These are phyloP conservation scores for Parapristionchus giblindavisi DNA, from an alignment of 2,888 invertebrate genomes.

Conservation along the genomic window DNA sequence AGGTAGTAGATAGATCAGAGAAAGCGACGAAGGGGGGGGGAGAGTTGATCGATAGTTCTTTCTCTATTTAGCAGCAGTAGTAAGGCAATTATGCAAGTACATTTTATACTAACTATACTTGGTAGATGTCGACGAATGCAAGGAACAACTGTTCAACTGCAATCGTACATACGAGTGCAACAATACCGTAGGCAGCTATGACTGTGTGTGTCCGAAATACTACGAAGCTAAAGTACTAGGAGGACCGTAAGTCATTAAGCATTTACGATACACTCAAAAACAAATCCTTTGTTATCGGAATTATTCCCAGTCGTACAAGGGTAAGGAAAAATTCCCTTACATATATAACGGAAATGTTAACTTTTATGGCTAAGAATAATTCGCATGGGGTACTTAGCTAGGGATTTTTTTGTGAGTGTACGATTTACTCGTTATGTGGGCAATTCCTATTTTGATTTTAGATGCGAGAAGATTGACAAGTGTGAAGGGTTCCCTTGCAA, in stretches of 20 bases:
- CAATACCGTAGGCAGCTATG: conserved; percentile 92
- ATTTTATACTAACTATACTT: too few species aligned
- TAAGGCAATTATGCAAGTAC: too few species aligned
- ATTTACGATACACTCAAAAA: not conserved
- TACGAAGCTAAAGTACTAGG: conserved; percentile 78
- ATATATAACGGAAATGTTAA: too few species aligned
- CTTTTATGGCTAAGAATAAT: not conserved
- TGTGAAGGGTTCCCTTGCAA: conserved; percentile 34
- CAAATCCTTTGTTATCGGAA: too few species aligned
- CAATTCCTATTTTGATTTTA: not conserved
- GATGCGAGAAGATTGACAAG: conserved; percentile 26
- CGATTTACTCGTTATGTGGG: too few species aligned
- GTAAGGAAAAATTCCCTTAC: too few species aligned
- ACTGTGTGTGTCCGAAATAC: conserved; percentile 93
- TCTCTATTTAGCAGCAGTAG: too few species aligned
- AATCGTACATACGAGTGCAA: conserved; percentile 87
- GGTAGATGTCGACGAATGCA: conserved; percentile 88
- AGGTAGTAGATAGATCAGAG: too few species aligned
- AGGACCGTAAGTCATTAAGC: not conserved
- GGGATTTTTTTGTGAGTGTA: too few species aligned
- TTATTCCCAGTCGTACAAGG: too few species aligned
- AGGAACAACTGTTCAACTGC: conserved; percentile 74
- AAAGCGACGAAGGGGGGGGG: too few species aligned
- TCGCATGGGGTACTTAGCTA: not conserved
- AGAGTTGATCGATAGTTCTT: too few species aligned